Conservation (phyloP, 2,113 vertebrate species). For the Naja naja region DNA sequence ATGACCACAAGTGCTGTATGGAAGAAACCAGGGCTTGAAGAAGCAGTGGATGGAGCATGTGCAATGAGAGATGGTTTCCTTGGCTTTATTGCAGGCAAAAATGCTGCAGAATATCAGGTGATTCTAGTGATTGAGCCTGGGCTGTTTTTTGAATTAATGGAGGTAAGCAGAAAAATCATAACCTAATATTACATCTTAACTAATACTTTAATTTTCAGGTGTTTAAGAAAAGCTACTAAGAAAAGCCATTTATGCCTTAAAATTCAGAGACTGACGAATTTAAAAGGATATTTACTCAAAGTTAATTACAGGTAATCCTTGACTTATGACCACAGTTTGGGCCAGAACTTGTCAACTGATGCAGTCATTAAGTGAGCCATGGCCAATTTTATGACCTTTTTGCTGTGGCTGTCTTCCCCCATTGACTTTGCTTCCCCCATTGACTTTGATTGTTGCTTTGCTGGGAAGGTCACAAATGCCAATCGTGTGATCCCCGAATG, state of each 20-base stretch:
- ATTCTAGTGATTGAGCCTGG: conserved; percentile 85
- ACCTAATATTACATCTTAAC: not conserved
- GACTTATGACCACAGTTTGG: not conserved
- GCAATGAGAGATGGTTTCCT: conserved; percentile 91
- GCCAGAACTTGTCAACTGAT: not conserved
- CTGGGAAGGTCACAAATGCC: not conserved
- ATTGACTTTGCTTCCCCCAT: not conserved
- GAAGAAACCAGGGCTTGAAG: conserved; percentile 90
- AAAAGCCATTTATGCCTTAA: not conserved
- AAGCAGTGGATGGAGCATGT: conserved; percentile 89
- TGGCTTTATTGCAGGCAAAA: conserved; percentile 84
- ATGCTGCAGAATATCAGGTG: conserved; percentile 78
- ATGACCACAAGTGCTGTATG: conserved; percentile 86
- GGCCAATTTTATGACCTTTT: not conserved
- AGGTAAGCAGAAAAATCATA: conserved; percentile 70
- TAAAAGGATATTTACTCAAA: not conserved
- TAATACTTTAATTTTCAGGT: not conserved
- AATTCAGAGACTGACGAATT: not conserved
- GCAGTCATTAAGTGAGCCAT: not conserved
- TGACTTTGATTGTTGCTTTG: not conserved
- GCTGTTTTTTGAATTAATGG: conserved; percentile 92
- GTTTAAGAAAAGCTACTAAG: not conserved
- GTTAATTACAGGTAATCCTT: not conserved
- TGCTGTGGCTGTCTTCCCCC: not conserved
- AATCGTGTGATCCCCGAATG: not conserved